Percentiles rank a stretch among this genome's conserved stretches.
Conservation (phyloP, 2,797 vertebrate genomes). For the Phrynocephalus vlangalii region DNA sequence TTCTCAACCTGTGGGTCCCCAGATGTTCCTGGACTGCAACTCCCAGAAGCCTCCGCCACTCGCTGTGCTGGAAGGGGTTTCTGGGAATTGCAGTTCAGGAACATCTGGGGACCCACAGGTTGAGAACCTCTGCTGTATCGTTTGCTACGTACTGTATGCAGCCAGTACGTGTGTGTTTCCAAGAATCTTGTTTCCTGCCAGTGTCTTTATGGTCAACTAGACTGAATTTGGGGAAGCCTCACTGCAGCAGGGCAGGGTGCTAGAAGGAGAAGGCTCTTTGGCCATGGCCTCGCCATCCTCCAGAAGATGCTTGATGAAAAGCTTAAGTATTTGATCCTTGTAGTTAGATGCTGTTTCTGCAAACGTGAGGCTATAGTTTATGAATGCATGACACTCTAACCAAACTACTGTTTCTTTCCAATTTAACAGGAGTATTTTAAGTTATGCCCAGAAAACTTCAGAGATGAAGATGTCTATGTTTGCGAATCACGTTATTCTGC, state of each 20-base stretch:
- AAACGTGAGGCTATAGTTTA: neutral
- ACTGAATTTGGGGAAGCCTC: neutral
- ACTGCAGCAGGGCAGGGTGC: neutral
- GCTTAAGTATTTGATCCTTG: neutral
- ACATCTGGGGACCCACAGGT: too few species aligned
- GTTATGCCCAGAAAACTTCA: constrained; percentile 93
- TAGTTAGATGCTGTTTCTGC: neutral
- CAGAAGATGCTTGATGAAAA: neutral
- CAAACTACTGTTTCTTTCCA: constrained; percentile 29
- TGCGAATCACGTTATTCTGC: constrained; percentile 98
- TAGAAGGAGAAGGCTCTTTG: neutral
- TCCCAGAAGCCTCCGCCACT: too few species aligned
- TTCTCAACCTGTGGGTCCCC: too few species aligned
- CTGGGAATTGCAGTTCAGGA: too few species aligned
- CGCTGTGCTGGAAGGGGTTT: too few species aligned
- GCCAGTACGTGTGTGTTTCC: too few species aligned
- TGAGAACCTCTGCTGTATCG: too few species aligned
- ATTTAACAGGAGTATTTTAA: constrained; percentile 94
- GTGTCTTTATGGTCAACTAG: too few species aligned
- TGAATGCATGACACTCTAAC: neutral
- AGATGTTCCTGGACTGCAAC: too few species aligned
- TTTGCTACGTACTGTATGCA: too few species aligned
- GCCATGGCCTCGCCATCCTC: neutral
- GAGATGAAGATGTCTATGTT: constrained; percentile 93
- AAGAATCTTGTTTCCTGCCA: too few species aligned